Percentiles rank a stretch among this genome's conserved stretches.
Evolutionary conservation across 2,888 invertebrate genomes (phyloP).

Genomic region (Cephalotes varians): DNA sequence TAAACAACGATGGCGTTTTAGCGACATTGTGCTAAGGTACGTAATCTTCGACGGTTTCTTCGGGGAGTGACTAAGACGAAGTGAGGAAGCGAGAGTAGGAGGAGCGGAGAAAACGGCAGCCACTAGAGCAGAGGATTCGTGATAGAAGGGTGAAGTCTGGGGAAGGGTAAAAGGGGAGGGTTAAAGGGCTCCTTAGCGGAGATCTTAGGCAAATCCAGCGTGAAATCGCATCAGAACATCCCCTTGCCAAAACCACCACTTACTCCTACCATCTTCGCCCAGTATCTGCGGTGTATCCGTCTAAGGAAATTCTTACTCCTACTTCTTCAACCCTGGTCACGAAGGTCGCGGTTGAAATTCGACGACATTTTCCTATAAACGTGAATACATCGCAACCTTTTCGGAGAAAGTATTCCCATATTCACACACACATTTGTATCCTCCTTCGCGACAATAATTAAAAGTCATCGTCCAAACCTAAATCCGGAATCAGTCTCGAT

Average conservation of each 20-base stretch:
- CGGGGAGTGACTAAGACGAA: conserved; percentile 65
- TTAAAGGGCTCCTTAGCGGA: conserved; percentile 86
- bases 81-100: conserved; percentile 52
- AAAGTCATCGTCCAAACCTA: background rate
- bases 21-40: conserved; percentile 75
- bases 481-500: background rate
- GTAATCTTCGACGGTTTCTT: conserved; percentile 73
- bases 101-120: conserved; percentile 68
- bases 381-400: conserved; percentile 6
- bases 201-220: conserved; percentile 90
- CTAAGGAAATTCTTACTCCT: conserved; percentile 67
- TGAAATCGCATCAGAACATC: conserved; percentile 89
- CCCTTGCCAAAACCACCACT: conserved; percentile 85
- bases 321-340: conserved; percentile 52
- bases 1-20: conserved; percentile 73
- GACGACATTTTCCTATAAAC: conserved; percentile 19
- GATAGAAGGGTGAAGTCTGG: conserved; percentile 74
- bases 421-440: background rate
- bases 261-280: conserved; percentile 80
- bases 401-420: background rate
- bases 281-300: conserved; percentile 66
- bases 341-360: conserved; percentile 39
- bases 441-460: background rate
- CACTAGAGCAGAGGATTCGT: conserved; percentile 70
- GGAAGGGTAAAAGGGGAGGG: conserved; percentile 77